Percentiles rank a stretch among this genome's conserved stretches.
These are phyloP conservation scores for Vulpes ferrilata DNA, from an alignment of 2,113 vertebrate species.

Conservation along the genomic window DNA sequence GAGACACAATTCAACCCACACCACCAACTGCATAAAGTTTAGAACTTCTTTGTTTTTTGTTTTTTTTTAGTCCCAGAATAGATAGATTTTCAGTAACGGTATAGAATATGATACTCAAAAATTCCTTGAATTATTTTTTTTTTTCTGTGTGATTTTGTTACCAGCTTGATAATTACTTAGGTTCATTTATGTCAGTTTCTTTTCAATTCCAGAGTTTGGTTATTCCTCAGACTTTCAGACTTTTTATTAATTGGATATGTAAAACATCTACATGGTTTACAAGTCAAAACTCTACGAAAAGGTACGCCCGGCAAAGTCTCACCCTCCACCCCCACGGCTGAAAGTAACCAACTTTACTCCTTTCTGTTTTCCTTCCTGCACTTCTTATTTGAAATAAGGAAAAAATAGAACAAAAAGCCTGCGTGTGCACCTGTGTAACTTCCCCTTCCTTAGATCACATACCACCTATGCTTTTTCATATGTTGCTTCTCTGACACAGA, in stretches of 20 bases:
- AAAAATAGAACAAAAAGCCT: no score
- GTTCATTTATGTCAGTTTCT: not conserved
- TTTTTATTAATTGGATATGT: not conserved
- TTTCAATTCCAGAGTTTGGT: not conserved
- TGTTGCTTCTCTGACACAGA: not conserved
- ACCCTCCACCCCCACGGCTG: not conserved
- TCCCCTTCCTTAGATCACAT: not conserved
- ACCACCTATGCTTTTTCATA: rapidly evolving
- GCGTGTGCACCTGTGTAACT: not conserved
- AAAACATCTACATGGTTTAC: not conserved
- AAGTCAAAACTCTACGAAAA: not conserved
- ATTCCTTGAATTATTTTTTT: not conserved
- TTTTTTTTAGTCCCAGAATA: not conserved
- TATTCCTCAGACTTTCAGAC: not conserved
- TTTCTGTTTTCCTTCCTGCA: not conserved
- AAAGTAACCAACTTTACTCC: not conserved
- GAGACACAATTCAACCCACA: not conserved
- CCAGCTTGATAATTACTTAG: not conserved
- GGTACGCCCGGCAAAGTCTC: not conserved
- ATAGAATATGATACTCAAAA: not conserved
- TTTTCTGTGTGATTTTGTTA: not conserved
- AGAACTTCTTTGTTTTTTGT: not conserved
- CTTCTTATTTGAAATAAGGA: not conserved
- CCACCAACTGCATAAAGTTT: not conserved
- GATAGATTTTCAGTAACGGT: not conserved